Evolutionary conservation across 2,888 invertebrate species (phyloP).

Genomic region (Crossocerus cetratus): DNA sequence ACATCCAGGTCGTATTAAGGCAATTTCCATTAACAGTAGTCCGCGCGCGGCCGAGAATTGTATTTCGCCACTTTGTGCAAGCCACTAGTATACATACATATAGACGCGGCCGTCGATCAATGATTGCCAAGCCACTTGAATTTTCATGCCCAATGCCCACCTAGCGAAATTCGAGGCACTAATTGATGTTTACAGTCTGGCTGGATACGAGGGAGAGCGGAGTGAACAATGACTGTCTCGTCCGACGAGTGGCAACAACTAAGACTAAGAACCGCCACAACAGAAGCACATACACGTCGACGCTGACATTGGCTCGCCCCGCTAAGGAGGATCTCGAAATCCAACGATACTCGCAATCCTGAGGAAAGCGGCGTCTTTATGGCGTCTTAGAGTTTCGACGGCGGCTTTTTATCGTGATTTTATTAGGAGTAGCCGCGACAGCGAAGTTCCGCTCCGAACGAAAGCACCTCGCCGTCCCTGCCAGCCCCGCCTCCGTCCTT

Average conservation of each 20-base stretch:
- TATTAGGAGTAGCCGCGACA: constrained; percentile 42
- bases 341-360: not conserved
- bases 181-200: not conserved
- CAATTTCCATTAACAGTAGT: constrained; percentile 1
- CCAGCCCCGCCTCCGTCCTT: too few relatives aligned
- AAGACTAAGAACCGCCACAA: not conserved
- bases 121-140: not conserved
- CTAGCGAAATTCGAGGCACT: not conserved
- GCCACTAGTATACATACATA: not conserved
- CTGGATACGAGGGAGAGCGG: not conserved
- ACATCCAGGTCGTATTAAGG: not conserved
- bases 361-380: constrained; percentile 30
- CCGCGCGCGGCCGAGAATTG: not conserved
- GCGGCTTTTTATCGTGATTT: constrained; percentile 37
- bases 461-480: not conserved
- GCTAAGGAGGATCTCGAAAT: constrained; percentile 16
- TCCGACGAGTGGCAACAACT: not conserved
- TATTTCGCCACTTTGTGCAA: not conserved
- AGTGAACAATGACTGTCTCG: not conserved
- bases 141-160: not conserved
- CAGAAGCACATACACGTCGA: not conserved
- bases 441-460: constrained; percentile 13
- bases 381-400: constrained; percentile 33
- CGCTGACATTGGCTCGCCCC: too few relatives aligned
- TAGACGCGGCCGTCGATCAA: not conserved